Evolutionary conservation across 2,888 invertebrate species (phyloP), one percentile per base, ranked within the genome.

Genomic region (Ctena decussata): DNA sequence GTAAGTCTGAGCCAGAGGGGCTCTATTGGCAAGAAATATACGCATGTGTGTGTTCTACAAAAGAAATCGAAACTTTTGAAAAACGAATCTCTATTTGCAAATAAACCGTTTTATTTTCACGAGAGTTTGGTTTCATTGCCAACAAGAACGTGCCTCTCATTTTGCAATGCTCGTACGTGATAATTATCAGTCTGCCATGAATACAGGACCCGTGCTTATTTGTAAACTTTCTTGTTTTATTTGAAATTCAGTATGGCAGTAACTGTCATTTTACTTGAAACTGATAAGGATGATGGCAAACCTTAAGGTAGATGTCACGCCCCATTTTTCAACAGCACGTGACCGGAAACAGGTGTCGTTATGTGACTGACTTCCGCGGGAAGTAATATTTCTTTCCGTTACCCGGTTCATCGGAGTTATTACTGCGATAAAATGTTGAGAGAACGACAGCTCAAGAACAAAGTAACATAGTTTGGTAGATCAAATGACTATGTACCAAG

Each of bases 341-440:
- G 65, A 35, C 65, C 32, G 65, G 65, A 65, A 65, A 65, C 65
- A 65, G 65, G 65, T 65, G 65, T 32, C 65, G 24, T 65, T 65
- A 35, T 24, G 0, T 1, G 32, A 32, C 21, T 3, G 24, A 35
- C 30, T 32, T 35, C 65, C 32, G 1, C 32, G 24, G 65, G 65
- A 65, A 65, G 65, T 65, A 65, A 65, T 65, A 65, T 35, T 30
- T 32, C 32, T 11, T 65, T 65, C 65, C 65, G 65, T 27, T 35
- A 65, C 53, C 53, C 53, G n/a, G 15, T 53, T 21, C 53, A 5
- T 11, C 11, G 35, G 35, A 12, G 18, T 32, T 15, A 65, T 65
- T 35, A 65, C 21, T 35, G 21, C 35, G 35, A 32, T 35, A 65
- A 32, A 65, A 65, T 27, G n/a, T n/a, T 53, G n/a, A 53, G 12